A percentile compares a stretch with the other conserved stretches of the same genome.
Evolutionary conservation across 2,888 invertebrate genomes (phyloP).

Genomic region (Deilephila porcellus): DNA sequence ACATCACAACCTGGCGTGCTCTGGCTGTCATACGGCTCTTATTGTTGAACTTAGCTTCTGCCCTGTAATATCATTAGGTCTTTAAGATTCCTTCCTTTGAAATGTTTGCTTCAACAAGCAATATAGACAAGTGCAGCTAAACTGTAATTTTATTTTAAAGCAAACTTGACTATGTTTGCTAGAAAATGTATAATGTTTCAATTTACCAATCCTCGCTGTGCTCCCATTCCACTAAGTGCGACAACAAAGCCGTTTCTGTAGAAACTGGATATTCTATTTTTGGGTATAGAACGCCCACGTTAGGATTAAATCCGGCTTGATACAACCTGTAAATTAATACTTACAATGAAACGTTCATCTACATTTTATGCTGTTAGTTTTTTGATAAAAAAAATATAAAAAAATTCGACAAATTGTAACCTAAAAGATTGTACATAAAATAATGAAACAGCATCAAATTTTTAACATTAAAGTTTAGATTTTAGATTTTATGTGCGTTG

Average conservation of each 20-base stretch:
- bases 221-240: conserved; percentile 92
- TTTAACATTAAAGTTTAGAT: no score
- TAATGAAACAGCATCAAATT: no score
- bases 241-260: conserved; percentile 90
- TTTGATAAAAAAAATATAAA: no score
- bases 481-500: no score
- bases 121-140: background rate
- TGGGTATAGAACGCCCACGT: conserved; percentile 89
- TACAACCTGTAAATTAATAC: conserved; percentile 84
- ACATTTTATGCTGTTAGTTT: no score
- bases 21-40: conserved; percentile 45
- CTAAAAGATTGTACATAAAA: no score
- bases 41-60: conserved; percentile 45
- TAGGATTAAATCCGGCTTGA: conserved; percentile 88
- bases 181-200: background rate
- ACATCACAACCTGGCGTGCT: conserved; percentile 53
- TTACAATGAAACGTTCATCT: background rate
- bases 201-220: conserved; percentile 87
- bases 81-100: no score
- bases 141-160: background rate
- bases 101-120: no score
- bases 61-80: conserved; percentile 47
- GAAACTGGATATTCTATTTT: conserved; percentile 90
- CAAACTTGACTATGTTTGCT: background rate
- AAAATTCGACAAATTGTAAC: no score